These are phyloP conservation scores for Eretmochelys imbricata DNA, from an alignment of 2,113 vertebrate genomes.

Conservation along the genomic window DNA sequence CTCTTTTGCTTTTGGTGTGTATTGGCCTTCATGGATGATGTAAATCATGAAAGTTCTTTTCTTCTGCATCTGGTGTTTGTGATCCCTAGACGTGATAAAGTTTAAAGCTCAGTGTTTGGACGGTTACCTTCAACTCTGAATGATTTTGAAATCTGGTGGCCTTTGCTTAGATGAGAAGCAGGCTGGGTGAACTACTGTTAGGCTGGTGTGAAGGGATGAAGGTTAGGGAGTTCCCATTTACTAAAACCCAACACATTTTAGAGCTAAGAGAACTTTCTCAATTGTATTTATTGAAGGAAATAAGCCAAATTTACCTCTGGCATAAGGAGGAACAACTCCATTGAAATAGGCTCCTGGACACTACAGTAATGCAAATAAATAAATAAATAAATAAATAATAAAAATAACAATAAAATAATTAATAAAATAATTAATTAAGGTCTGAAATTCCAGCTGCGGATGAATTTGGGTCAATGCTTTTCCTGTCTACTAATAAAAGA, in stretches of 20 bases:
- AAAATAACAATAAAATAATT: too few species aligned
- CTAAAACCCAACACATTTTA: not conserved
- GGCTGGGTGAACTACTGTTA: not conserved
- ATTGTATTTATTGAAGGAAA: not conserved
- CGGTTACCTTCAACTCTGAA: slow-evolving; percentile 25
- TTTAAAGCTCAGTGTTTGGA: not conserved
- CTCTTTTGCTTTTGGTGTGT: slow-evolving; percentile 42
- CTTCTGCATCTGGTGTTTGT: slow-evolving; percentile 28
- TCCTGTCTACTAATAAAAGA: not conserved
- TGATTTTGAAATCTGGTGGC: not conserved
- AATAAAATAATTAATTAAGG: too few species aligned
- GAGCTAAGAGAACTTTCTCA: slow-evolving; percentile 19
- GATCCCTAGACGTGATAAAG: not conserved
- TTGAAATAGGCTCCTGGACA: not conserved
- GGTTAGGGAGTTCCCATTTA: not conserved
- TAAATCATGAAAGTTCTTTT: slow-evolving; percentile 43
- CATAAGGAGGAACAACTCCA: not conserved
- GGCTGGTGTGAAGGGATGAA: not conserved
- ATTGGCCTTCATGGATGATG: slow-evolving; percentile 12
- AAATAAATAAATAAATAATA: too few species aligned
- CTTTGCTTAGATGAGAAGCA: not conserved
- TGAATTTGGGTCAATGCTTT: not conserved
- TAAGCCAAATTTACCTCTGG: not conserved
- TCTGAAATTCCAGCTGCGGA: not conserved
- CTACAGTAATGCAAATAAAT: not conserved